phyloP scores from a whole-genome alignment of 2,888 invertebrate genomes.

The Drosophila mulleri region DNA sequence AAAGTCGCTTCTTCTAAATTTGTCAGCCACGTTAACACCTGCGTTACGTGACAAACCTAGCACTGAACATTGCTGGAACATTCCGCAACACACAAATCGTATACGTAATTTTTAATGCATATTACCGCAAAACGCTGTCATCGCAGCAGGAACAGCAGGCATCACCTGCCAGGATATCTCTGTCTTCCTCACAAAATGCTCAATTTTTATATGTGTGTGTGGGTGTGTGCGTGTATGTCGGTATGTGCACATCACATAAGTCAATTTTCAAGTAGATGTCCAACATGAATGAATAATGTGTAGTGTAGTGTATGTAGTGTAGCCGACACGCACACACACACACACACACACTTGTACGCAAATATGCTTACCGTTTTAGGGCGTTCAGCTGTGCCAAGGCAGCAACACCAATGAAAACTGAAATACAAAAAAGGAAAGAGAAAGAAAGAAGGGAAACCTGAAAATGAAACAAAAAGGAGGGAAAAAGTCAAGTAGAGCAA shows the following conservation, averaged over 20 bases:
- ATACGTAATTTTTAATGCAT: slow-evolving; percentile 59
- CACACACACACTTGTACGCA: slow-evolving; percentile 21
- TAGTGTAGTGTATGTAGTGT: slow-evolving; percentile 42
- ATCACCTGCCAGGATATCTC: slow-evolving; percentile 43
- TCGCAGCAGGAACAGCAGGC: slow-evolving; percentile 26
- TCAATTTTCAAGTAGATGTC: slow-evolving; percentile 76
- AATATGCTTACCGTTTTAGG: slow-evolving; percentile 57
- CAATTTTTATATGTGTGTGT: neutral
- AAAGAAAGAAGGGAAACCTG: slow-evolving; percentile 3
- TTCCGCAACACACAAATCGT: slow-evolving; percentile 44
- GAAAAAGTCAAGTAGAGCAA: slow-evolving; percentile 51
- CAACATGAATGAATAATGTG: slow-evolving; percentile 77
- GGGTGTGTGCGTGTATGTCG: slow-evolving; percentile 7
- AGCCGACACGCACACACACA: slow-evolving; percentile 4
- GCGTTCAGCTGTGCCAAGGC: slow-evolving; percentile 43
- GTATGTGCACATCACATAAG: slow-evolving; percentile 58
- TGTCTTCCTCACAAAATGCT: slow-evolving; percentile 10
- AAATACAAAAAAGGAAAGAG: slow-evolving; percentile 15
- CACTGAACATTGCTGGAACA: slow-evolving; percentile 30
- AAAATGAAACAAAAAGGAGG: slow-evolving; percentile 9
- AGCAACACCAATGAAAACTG: slow-evolving; percentile 32
- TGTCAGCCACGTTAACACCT: slow-evolving; percentile 40
- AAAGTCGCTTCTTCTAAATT: neutral
- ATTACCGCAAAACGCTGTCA: slow-evolving; percentile 57
- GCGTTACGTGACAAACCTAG: slow-evolving; percentile 27